phyloP scores from a whole-genome alignment of 2,113 vertebrate species.

The Spea multiplicata region DNA sequence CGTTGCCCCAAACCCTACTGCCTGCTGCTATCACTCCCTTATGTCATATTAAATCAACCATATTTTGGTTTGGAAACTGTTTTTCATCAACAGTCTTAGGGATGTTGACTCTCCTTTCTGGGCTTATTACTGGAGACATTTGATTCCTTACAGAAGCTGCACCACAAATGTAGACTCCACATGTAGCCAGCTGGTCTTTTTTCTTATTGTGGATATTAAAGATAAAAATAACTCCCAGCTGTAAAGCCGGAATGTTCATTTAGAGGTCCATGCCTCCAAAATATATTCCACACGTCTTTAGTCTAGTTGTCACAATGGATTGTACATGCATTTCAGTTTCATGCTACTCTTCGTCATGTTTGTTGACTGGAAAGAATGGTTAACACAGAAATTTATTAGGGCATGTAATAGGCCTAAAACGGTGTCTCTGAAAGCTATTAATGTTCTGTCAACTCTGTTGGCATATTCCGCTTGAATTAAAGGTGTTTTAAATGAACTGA shows the following conservation, averaged over 20 bases:
- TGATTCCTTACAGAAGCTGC: background rate
- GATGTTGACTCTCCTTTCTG: too few relatives aligned
- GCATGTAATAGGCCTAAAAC: conserved; percentile 7
- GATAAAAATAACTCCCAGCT: conserved; percentile 6
- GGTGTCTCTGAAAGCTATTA: background rate
- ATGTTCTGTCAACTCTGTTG: background rate
- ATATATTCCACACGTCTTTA: conserved; percentile 12
- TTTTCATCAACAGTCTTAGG: too few relatives aligned
- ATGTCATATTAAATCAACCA: too few relatives aligned
- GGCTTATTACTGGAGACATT: conserved; percentile 4
- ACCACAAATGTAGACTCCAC: conserved; percentile 19
- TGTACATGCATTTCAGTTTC: conserved; percentile 6
- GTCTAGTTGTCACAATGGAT: conserved; percentile 7
- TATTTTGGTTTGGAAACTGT: too few relatives aligned
- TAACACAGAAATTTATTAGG: conserved; percentile 1
- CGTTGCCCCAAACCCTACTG: too few relatives aligned
- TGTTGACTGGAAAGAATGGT: background rate
- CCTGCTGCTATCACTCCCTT: too few relatives aligned
- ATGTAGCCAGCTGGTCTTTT: conserved; percentile 19
- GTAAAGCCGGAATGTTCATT: background rate
- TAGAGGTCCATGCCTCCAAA: conserved; percentile 6
- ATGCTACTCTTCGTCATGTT: conserved; percentile 13
- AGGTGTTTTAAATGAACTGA: background rate
- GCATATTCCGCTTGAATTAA: background rate
- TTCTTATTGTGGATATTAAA: conserved; percentile 24